Conservation (phyloP, 1,140 invertebrate species). For the Nebria ingens region DNA sequence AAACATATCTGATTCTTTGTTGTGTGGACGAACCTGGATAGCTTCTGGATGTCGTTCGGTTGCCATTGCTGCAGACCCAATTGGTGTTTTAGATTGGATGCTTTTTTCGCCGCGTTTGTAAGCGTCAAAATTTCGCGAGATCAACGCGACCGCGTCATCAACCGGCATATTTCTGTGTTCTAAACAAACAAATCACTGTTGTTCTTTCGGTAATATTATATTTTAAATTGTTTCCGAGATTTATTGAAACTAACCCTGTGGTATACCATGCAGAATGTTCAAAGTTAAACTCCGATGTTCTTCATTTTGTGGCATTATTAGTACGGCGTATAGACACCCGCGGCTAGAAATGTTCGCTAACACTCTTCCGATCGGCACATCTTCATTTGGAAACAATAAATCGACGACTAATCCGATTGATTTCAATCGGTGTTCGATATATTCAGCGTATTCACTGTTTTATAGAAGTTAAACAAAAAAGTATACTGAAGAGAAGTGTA, state of each 20-base stretch:
- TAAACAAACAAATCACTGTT: constrained; percentile 27
- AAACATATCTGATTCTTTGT: constrained; percentile 13
- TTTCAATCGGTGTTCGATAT: constrained; percentile 74
- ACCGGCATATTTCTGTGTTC: constrained; percentile 92
- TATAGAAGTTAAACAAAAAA: no score
- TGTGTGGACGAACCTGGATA: constrained; percentile 42
- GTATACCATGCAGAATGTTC: constrained; percentile 81
- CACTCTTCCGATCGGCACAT: constrained; percentile 70
- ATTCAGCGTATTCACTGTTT: constrained; percentile 81
- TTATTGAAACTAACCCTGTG: constrained; percentile 74
- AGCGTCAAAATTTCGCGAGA: constrained; percentile 67
- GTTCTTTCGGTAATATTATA: no score
- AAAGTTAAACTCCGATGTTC: constrained; percentile 77
- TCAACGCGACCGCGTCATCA: constrained; percentile 75
- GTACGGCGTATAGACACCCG: constrained; percentile 79
- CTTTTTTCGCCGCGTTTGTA: constrained; percentile 54
- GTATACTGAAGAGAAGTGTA: no score
- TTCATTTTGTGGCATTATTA: constrained; percentile 76
- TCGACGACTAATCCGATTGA: constrained; percentile 70
- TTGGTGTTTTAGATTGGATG: constrained; percentile 19
- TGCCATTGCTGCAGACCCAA: constrained; percentile 17
- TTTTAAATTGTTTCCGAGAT: constrained; percentile 14
- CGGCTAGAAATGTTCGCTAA: constrained; percentile 78
- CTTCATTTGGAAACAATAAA: constrained; percentile 80
- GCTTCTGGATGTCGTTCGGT: constrained; percentile 52